Percentiles rank a stretch among this genome's conserved stretches.
Conservation (phyloP, 2,113 vertebrate genomes). For the Centropus unirufus region DNA sequence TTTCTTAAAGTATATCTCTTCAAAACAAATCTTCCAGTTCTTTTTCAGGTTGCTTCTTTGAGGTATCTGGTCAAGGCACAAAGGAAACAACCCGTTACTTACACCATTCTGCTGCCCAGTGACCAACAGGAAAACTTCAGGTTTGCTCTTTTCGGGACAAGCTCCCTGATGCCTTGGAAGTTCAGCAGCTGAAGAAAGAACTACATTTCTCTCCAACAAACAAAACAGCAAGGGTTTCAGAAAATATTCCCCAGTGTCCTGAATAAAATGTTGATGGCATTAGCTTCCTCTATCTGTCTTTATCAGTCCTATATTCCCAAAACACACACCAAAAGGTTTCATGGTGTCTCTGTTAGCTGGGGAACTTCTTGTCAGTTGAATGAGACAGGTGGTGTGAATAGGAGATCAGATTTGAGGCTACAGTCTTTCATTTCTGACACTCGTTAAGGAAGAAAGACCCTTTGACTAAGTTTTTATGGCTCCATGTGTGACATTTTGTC, state of each 20-base stretch:
- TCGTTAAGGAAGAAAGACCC: constrained; percentile 19
- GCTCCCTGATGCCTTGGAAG: neutral
- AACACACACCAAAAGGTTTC: neutral
- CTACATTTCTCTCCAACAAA: neutral
- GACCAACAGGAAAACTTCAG: neutral
- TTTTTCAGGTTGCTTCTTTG: neutral
- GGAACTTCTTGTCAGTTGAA: constrained; percentile 24
- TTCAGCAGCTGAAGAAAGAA: neutral
- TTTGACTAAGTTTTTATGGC: constrained; percentile 33
- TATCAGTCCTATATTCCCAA: constrained; percentile 1
- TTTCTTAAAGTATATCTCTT: neutral
- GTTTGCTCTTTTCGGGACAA: neutral
- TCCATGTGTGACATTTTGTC: constrained; percentile 60
- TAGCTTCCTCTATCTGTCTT: neutral
- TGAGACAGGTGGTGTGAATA: neutral
- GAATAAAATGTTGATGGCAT: neutral
- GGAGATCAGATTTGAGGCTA: constrained; percentile 37
- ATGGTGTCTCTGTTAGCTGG: neutral
- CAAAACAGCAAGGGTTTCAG: neutral
- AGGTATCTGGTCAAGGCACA: neutral
- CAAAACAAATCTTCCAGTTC: neutral
- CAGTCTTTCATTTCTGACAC: constrained; percentile 51
- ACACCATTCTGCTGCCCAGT: neutral
- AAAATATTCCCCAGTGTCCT: neutral
- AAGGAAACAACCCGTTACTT: neutral